Base-by-base conservation (phyloP, 2,113 vertebrate species). In the Albula goreensis region DNA sequence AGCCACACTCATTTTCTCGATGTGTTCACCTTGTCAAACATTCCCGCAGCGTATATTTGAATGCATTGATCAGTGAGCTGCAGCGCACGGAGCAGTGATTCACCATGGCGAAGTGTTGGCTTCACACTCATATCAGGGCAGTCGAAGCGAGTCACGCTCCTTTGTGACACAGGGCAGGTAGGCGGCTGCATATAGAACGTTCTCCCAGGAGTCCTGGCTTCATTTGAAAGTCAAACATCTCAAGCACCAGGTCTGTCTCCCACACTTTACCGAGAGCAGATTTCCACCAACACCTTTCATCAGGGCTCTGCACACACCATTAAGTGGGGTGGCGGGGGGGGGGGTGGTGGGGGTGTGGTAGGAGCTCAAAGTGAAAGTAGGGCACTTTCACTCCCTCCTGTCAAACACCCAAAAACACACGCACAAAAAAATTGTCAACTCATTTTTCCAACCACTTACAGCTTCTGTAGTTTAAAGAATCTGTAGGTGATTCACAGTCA, bases 211-310 rank as follows among this genome's bases (percentile, higher is more conserved):
- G 56, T 15, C 31, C 12, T 15, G 2, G 25, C 41, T 83, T 31
- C 48, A 70, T 84, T 25, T n/a, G 83, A 84, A 19, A 70, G 83
- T 66, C 60, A 70, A 50, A 66, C 53, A 60, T 17, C 48, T 13
- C n/a, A 25, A 60, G 82, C 48, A 56, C 11, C 48, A 74, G 53
- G 49, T 70, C 19, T 5, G 6, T 74, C 63, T 52, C 50, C n/a
- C 15, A 50, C 83, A 70, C 60, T 50, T 49, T 3, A 74, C 60
- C 9, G 8, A 41, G 25, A 50, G 50, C 48, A n/a, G 63, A 48
- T 50, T 41, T 19, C 60, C 51, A n/a, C 22, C 8, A 25, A 25
- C 48, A 74, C 49, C 17, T 2, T 53, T 13, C 4, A 5, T 6
- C 31, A 41, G 31, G 31, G 31, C 31, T 41, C 31, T 41, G 31